Percentiles rank a stretch among this genome's conserved stretches.
Evolutionary conservation across 2,888 invertebrate species (phyloP).

Genomic region (Volucella inflata): DNA sequence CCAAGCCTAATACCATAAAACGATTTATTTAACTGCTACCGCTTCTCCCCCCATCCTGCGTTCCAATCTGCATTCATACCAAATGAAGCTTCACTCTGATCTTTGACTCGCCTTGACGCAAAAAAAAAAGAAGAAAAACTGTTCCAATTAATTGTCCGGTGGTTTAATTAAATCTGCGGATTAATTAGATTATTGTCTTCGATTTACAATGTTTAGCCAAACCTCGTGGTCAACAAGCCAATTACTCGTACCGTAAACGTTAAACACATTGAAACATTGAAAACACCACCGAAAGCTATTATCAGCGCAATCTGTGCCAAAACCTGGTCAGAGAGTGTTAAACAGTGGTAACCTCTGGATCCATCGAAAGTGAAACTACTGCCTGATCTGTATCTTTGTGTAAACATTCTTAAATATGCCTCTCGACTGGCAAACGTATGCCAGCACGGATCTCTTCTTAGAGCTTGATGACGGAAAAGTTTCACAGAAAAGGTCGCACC

Average conservation of each 20-base stretch:
- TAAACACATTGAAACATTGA: not conserved
- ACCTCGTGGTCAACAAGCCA: conserved; percentile 30
- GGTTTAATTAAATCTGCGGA: conserved; percentile 65
- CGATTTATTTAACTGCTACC: conserved; percentile 44
- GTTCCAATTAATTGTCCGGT: conserved; percentile 58
- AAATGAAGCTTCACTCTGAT: conserved; percentile 32
- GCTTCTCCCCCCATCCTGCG: not conserved
- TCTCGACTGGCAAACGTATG: conserved; percentile 28
- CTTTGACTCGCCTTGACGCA: conserved; percentile 30
- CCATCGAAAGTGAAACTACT: conserved; percentile 61
- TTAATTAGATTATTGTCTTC: conserved; percentile 48
- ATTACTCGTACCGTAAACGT: conserved; percentile 25
- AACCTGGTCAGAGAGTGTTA: conserved; percentile 40
- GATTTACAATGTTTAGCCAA: conserved; percentile 32
- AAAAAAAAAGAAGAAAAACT: conserved; percentile 20
- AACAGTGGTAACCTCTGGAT: conserved; percentile 20
- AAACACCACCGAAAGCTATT: not conserved
- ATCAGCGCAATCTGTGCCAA: conserved; percentile 49
- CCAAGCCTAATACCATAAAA: conserved; percentile 50
- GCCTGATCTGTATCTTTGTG: conserved; percentile 30
- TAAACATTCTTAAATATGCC: conserved; percentile 48
- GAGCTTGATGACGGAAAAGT: conserved; percentile 33
- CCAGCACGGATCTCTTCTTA: conserved; percentile 8
- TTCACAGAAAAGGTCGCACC: conserved; percentile 43
- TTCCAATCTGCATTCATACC: not conserved